Percentiles rank a stretch among this genome's conserved stretches.
These are phyloP conservation scores for Chondrosia reniformis DNA, from an alignment of 37 sponge, comb jelly and placozoan genomes.

Conservation along the genomic window DNA sequence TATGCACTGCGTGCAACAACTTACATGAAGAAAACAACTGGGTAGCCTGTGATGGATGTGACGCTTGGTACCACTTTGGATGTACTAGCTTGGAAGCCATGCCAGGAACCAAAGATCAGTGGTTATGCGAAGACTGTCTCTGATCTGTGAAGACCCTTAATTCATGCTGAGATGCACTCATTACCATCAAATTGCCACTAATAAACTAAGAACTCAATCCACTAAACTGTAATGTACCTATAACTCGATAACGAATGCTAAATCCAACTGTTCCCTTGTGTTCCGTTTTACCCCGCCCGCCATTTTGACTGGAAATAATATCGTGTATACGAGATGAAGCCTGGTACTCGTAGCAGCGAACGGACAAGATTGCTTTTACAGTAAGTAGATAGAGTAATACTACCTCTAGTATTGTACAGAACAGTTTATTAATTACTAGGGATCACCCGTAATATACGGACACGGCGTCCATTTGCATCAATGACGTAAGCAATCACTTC, in stretches of 20 bases:
- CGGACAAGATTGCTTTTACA: background rate
- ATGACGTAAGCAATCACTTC: too few relatives aligned
- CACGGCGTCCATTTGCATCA: too few relatives aligned
- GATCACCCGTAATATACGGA: too few relatives aligned
- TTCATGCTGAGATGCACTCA: too few relatives aligned
- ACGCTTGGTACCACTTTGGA: background rate
- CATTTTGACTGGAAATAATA: too few relatives aligned
- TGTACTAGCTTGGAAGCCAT: background rate
- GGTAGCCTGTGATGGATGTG: constrained; percentile 14
- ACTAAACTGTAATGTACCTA: background rate
- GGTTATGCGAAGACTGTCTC: background rate
- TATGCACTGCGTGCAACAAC: background rate
- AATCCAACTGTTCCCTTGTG: background rate
- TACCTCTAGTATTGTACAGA: too few relatives aligned
- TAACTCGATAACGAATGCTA: background rate
- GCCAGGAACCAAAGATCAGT: background rate
- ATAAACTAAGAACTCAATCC: background rate
- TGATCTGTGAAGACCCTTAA: too few relatives aligned
- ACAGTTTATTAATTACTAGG: too few relatives aligned
- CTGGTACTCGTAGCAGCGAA: background rate
- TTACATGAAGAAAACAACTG: background rate
- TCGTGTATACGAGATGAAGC: too few relatives aligned
- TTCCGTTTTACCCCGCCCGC: background rate
- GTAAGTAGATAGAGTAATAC: background rate
- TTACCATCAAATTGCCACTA: background rate